These are phyloP conservation scores for Ridgeia piscesae DNA, from an alignment of 1,140 invertebrate species.

Conservation along the genomic window DNA sequence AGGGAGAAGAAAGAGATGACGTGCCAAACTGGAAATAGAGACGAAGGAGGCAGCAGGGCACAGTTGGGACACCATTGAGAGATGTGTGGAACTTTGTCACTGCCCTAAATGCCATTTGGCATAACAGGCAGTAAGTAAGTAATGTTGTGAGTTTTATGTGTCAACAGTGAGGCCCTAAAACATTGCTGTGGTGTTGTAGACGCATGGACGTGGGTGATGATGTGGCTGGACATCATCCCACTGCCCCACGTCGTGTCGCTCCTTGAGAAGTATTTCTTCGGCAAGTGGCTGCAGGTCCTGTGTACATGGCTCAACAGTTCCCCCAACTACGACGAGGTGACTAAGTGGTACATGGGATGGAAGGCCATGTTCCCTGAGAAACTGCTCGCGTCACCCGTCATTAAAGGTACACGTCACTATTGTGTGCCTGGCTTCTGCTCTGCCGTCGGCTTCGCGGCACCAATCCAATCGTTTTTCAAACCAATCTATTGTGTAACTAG, in stretches of 20 bases:
- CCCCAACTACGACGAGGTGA: conserved; percentile 74
- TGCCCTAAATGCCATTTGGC: too few relatives aligned
- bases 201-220: conserved; percentile 82
- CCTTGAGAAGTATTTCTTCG: conserved; percentile 83
- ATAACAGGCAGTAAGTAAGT: too few relatives aligned
- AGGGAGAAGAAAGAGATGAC: too few relatives aligned
- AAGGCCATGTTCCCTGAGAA: conserved; percentile 74
- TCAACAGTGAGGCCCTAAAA: conserved; percentile 10
- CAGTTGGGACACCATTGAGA: too few relatives aligned
- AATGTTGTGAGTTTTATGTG: too few relatives aligned
- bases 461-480: too few relatives aligned
- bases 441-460: too few relatives aligned
- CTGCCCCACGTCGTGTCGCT: conserved; percentile 70
- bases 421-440: too few relatives aligned
- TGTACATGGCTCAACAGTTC: conserved; percentile 74
- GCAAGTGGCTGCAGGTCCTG: conserved; percentile 78
- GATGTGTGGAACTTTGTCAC: too few relatives aligned
- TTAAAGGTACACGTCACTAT: conserved; percentile 75
- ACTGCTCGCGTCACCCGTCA: conserved; percentile 67
- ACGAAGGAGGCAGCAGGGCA: too few relatives aligned
- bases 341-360: conserved; percentile 87
- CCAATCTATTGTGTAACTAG: too few relatives aligned
- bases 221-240: conserved; percentile 81
- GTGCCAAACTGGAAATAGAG: too few relatives aligned
- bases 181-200: conserved; percentile 50